Percentiles rank a stretch among this genome's conserved stretches.
These are phyloP conservation scores for Maniola hyperantus DNA, from an alignment of 2,888 invertebrate genomes.

Conservation along the genomic window DNA sequence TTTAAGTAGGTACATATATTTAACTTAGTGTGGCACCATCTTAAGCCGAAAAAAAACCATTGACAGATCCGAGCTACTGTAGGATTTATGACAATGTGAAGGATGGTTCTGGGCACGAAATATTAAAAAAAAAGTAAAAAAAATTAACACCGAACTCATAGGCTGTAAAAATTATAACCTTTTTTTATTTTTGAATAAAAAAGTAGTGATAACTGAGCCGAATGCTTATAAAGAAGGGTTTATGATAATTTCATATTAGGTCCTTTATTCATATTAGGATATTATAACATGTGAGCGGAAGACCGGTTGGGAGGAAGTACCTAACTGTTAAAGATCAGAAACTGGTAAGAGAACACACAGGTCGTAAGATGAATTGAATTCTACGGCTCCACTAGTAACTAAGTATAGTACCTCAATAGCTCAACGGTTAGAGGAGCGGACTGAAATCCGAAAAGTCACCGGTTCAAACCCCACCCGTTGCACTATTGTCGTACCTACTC, in stretches of 20 bases:
- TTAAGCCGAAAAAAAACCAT: conserved; percentile 43
- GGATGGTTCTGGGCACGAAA: conserved; percentile 24
- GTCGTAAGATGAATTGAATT: background rate
- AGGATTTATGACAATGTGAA: conserved; percentile 54
- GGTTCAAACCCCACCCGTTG: too few species aligned
- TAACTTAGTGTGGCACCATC: conserved; percentile 44
- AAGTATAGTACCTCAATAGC: too few species aligned
- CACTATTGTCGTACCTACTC: too few species aligned
- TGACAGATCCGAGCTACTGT: conserved; percentile 57
- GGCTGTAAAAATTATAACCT: conserved; percentile 35
- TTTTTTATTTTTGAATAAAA: conserved; percentile 27
- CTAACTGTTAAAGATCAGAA: background rate
- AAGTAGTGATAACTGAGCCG: conserved; percentile 19
- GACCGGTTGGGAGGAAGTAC: background rate
- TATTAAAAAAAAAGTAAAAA: conserved; percentile 27
- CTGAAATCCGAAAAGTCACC: too few species aligned
- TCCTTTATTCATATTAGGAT: background rate
- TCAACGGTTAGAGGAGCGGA: too few species aligned
- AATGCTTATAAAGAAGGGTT: conserved; percentile 18
- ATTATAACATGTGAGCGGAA: background rate
- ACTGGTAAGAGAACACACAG: background rate
- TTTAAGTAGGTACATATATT: background rate
- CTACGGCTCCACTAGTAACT: too few species aligned
- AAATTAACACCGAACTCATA: conserved; percentile 34
- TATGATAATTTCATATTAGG: conserved; percentile 21